Evolutionary conservation across 1,140 invertebrate species (phyloP), one percentile per base, ranked within the genome.

Genomic region (Ruditapes philippinarum): DNA sequence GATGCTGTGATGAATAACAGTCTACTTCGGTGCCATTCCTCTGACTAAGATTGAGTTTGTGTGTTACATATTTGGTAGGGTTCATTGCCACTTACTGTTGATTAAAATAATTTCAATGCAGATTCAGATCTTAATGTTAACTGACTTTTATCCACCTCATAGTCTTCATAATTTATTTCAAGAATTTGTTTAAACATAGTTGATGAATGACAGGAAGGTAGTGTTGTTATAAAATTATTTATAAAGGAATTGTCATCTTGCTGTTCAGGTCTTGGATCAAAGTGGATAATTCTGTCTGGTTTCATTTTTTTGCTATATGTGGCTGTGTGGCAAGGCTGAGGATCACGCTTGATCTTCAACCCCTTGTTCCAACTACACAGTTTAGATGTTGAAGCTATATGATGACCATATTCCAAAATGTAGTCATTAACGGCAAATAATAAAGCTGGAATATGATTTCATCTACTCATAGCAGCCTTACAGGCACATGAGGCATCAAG

Each of bases 371-470:
- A 73, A 12, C 5, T 40, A 7, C 22, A 40, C 40, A 73, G 40
- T n/a, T 40, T 3, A 38, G 7, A 7, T 1, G 68, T 73, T 5
- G 36, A 42, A 9, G 68, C 68, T n/a, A 73, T n/a, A 12, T 73
- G 2, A n/a, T 3, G 5, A 4, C 68, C 68, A 73, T 22, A 40
- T 2, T 73, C 12, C 2, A 73, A n/a, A 40, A 42, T 73, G 68
- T 73, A 73, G 28, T 73, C 68, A n/a, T 73, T 38, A 25, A 73
- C n/a, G 7, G 68, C 68, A 73, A 73, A 73, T 31, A 73, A 40
- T 14, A 73, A n/a, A 73, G 68, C 33, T 42, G 68, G 36, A 22
- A 73, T 42, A n/a, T 73, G 68, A 42, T 73, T 73, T 42, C 65
- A 73, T 40, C 40, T 40, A 22, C 68, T 22, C 68, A 73, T 73